Percentiles rank a stretch among this genome's conserved stretches.
Evolutionary conservation across 1,140 invertebrate genomes (phyloP).

Genomic region (Panonychus citri): DNA sequence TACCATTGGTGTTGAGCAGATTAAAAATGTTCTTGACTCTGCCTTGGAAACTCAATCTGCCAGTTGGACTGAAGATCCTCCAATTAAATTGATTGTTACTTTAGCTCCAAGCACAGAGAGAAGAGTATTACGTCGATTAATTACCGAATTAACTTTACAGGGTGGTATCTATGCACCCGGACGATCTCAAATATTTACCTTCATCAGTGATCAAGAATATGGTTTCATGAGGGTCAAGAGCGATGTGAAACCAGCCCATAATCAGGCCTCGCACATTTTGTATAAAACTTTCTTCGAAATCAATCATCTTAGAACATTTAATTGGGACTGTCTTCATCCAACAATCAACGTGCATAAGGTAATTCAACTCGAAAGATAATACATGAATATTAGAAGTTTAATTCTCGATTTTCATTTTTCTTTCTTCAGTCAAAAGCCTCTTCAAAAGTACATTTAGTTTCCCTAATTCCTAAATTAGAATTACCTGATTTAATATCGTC

Average conservation of each 20-base stretch:
- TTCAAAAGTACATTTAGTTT: background rate
- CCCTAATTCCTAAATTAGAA: background rate
- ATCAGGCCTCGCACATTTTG: background rate
- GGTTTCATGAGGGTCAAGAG: background rate
- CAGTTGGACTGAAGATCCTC: background rate
- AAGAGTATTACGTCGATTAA: background rate
- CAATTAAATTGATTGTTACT: background rate
- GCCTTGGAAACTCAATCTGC: too few relatives aligned
- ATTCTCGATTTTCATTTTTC: too few relatives aligned
- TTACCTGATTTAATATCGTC: background rate
- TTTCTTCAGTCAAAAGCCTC: background rate
- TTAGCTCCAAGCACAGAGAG: background rate
- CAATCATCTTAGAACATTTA: background rate
- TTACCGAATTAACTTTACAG: background rate
- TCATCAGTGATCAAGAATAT: background rate
- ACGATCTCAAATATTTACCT: background rate
- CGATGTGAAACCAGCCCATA: background rate
- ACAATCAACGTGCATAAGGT: background rate
- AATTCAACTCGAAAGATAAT: too few relatives aligned
- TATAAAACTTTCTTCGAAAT: background rate
- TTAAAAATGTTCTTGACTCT: too few relatives aligned
- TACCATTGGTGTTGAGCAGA: too few relatives aligned
- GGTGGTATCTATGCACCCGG: background rate
- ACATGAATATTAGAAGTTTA: too few relatives aligned
- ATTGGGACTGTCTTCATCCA: background rate